Conservation (phyloP, 2,888 invertebrate genomes). For the Cistogaster globosa region DNA sequence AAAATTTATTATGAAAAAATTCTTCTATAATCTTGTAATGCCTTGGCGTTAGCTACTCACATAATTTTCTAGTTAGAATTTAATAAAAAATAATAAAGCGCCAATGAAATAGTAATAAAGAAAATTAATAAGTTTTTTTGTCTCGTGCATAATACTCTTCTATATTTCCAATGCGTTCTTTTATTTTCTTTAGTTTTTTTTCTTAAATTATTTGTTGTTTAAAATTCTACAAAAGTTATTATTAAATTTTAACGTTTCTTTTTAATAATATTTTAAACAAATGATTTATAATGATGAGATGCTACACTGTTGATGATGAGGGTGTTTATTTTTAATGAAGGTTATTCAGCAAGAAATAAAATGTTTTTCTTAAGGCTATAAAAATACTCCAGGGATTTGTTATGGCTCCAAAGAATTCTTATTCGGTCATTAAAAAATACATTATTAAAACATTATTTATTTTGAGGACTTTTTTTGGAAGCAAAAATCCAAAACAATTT, state of each 20-base stretch:
- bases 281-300: constrained; percentile 30
- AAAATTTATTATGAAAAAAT: constrained; percentile 12
- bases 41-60: constrained; percentile 9
- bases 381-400: background rate
- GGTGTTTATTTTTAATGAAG: constrained; percentile 10
- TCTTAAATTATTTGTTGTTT: constrained; percentile 51
- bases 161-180: background rate
- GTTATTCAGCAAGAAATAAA: background rate
- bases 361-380: background rate
- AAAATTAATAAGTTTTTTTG: constrained; percentile 58
- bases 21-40: constrained; percentile 16
- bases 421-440: background rate
- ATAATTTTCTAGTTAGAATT: constrained; percentile 13
- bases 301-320: background rate
- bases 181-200: constrained; percentile 27
- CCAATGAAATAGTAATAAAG: constrained; percentile 54
- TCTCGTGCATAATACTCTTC: constrained; percentile 36
- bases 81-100: background rate
- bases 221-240: constrained; percentile 35
- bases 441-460: background rate
- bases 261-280: constrained; percentile 16
- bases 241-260: constrained; percentile 11
- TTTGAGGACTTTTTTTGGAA: background rate
- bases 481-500: background rate
- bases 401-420: background rate